Evolutionary conservation across 2,797 vertebrate genomes (phyloP), one percentile per base, ranked within the genome.

Genomic region (Numenius phaeopus): DNA sequence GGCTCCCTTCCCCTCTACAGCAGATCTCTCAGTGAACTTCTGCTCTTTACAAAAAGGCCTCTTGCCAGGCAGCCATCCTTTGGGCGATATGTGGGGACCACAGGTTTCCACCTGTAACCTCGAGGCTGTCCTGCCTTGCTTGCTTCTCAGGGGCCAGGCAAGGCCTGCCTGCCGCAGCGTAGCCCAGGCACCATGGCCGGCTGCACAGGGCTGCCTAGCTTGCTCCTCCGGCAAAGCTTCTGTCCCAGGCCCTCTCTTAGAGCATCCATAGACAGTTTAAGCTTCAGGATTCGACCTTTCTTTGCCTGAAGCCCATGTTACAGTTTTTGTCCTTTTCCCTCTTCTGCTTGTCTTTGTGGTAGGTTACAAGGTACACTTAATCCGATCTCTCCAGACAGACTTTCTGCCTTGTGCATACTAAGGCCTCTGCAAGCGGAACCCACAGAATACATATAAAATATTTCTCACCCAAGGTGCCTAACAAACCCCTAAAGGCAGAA

Each of bases 181-280:
- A 5, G 59, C 21, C 32, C 50, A 4, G 26, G 37, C 27, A 13
- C 54, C n/a, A 19, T 0, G 0, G 26, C 20, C 12, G 1, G 0
- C 49, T 34, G 49, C 55, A n/a, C 3, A 32, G 5, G 30, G 29
- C 39, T 50, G 29, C 11, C 37, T 32, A 24, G 7, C 49, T 26
- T 32, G 24, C 22, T 75, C 22, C 64, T 65, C 58, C 39, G 21
- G 24, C 37, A 47, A 58, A 26, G 22, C 14, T 11, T 22, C 39
- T 17, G 11, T 37, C 32, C 69, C 40, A 32, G 49, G 22, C 44
- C 20, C 47, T 67, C 49, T 71, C 32, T 29, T 44, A 39, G 13
- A 67, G 26, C 32, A 52, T 55, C 54, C 76, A 32, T 13, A n/a
- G 77, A 15, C 30, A 52, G 20, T 29, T 47, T 11, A 46, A 83